These are phyloP conservation scores for Pipa parva DNA, from an alignment of 2,113 vertebrate genomes.

Conservation along the genomic window DNA sequence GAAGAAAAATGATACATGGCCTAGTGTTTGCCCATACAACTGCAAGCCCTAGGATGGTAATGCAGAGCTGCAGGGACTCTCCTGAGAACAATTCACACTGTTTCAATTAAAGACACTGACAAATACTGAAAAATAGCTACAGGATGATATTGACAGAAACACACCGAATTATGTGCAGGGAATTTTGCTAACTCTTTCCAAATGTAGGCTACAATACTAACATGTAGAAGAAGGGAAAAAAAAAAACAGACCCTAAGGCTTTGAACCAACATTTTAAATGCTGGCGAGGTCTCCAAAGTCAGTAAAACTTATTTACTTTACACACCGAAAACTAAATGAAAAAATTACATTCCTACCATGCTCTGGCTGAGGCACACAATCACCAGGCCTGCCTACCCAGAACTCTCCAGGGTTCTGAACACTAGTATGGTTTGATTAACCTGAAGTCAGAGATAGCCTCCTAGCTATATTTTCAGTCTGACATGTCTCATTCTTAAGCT, in stretches of 20 bases:
- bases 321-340: not conserved
- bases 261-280: not conserved
- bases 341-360: not conserved
- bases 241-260: not conserved
- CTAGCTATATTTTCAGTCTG: too few species aligned
- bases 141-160: conserved; percentile 61
- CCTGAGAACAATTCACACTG: conserved; percentile 59
- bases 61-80: conserved; percentile 55
- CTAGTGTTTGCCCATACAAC: conserved; percentile 64
- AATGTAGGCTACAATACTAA: not conserved
- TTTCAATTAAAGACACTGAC: conserved; percentile 62
- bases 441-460: too few species aligned
- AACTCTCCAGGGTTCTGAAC: not conserved
- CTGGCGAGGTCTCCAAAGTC: not conserved
- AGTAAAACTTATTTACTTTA: not conserved
- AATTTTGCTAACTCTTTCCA: conserved; percentile 13
- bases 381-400: not conserved
- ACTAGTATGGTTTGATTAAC: not conserved
- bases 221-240: not conserved
- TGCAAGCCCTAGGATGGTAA: conserved; percentile 61
- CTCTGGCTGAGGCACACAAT: not conserved
- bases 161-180: conserved; percentile 40
- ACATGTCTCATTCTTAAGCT: too few species aligned
- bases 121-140: conserved; percentile 66
- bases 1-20: conserved; percentile 73